phyloP scores from a whole-genome alignment of 2,797 vertebrate genomes.

The Hafferia zeledoni region DNA sequence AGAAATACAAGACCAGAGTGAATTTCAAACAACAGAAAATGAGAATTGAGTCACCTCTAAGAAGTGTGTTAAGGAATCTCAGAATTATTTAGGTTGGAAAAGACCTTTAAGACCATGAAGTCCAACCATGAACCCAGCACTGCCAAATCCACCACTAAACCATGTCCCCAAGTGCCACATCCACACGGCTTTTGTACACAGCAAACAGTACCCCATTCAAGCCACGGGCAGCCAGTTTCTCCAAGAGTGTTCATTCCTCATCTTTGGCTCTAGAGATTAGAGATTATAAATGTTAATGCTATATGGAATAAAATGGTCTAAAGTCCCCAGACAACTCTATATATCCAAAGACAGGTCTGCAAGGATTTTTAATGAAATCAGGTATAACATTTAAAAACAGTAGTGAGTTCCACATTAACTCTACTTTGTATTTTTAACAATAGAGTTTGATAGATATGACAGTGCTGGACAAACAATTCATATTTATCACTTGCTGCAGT shows the following conservation, averaged over 20 bases:
- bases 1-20: slow-evolving; percentile 11
- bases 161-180: background rate
- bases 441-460: slow-evolving; percentile 47
- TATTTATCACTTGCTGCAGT: slow-evolving; percentile 45
- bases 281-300: slow-evolving; percentile 46
- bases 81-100: background rate
- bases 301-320: slow-evolving; percentile 40
- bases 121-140: background rate
- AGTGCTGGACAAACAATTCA: slow-evolving; percentile 47
- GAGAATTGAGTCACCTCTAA: slow-evolving; percentile 8
- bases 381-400: slow-evolving; percentile 10
- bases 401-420: slow-evolving; percentile 19
- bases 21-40: slow-evolving; percentile 53
- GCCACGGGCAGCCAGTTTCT: background rate
- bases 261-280: slow-evolving; percentile 54
- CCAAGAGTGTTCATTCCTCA: slow-evolving; percentile 5
- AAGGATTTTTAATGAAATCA: slow-evolving; percentile 20
- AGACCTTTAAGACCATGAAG: background rate
- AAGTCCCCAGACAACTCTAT: slow-evolving; percentile 31
- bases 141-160: background rate
- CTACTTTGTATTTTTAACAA: slow-evolving; percentile 44
- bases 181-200: background rate
- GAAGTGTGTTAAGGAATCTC: background rate
- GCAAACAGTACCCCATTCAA: background rate
- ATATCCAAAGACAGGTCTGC: background rate